Evolutionary conservation across 2,113 vertebrate genomes (phyloP).

Genomic region (Dunckerocampus dactyliophorus): DNA sequence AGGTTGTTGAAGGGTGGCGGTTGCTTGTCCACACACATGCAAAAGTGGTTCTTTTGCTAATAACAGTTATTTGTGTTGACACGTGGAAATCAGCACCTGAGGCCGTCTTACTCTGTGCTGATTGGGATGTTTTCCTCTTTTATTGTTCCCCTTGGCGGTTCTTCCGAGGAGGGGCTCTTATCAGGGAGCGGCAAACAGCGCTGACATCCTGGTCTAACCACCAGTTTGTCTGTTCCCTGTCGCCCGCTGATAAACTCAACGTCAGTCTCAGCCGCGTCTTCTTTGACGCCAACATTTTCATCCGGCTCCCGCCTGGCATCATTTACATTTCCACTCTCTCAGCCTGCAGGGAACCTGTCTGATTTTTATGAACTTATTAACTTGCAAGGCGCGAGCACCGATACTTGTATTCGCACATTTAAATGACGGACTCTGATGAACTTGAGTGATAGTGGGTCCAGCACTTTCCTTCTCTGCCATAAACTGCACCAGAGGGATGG

Average conservation of each 20-base stretch:
- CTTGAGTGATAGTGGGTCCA: no score
- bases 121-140: constrained; percentile 35
- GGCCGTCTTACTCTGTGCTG: constrained; percentile 5
- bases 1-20: background rate
- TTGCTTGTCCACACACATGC: background rate
- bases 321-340: background rate
- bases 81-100: constrained; percentile 15
- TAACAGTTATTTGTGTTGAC: constrained; percentile 36
- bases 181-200: constrained; percentile 13
- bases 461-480: no score
- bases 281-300: background rate
- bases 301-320: background rate
- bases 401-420: no score
- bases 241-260: constrained; percentile 9
- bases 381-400: no score
- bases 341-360: no score
- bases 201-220: no score
- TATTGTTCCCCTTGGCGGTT: no score
- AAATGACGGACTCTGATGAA: no score
- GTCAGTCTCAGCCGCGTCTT: background rate
- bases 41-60: background rate
- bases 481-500: no score
- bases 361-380: no score
- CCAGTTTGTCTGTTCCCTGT: background rate
- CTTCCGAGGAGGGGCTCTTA: constrained; percentile 9